These are phyloP conservation scores for Protosalanx chinensis DNA, from an alignment of 2,797 vertebrate species.

Conservation along the genomic window DNA sequence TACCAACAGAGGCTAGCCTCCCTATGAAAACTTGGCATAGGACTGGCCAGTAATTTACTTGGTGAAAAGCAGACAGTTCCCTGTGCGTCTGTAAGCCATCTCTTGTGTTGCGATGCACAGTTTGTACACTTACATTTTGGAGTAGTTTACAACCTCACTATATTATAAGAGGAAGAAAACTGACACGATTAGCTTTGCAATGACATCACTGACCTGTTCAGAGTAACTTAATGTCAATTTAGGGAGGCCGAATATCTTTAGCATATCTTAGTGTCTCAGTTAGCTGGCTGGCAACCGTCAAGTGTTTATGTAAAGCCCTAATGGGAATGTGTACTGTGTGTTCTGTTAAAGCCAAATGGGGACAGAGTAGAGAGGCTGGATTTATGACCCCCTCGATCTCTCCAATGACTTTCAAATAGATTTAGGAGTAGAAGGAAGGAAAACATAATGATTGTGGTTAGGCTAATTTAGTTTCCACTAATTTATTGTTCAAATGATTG, in stretches of 20 bases:
- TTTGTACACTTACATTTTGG: slow-evolving; percentile 47
- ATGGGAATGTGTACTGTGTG: slow-evolving; percentile 2
- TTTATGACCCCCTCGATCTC: slow-evolving; percentile 14
- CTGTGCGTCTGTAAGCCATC: slow-evolving; percentile 49
- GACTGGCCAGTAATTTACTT: slow-evolving; percentile 36
- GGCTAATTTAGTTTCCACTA: slow-evolving; percentile 13
- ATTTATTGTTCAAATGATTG: slow-evolving; percentile 24
- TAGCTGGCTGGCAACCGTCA: background rate
- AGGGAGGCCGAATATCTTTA: slow-evolving; percentile 32
- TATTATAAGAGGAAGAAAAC: slow-evolving; percentile 43
- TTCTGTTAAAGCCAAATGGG: background rate
- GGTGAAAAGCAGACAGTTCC: slow-evolving; percentile 56
- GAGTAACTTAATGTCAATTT: slow-evolving; percentile 25
- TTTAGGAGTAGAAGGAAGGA: slow-evolving; percentile 6
- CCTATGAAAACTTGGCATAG: slow-evolving; percentile 52
- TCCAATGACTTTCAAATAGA: slow-evolving; percentile 19
- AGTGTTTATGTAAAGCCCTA: background rate
- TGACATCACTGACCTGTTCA: slow-evolving; percentile 53
- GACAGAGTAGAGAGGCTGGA: slow-evolving; percentile 7
- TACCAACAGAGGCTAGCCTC: slow-evolving; percentile 53
- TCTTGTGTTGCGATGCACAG: slow-evolving; percentile 39
- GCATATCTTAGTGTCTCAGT: slow-evolving; percentile 18
- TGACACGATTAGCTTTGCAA: slow-evolving; percentile 39
- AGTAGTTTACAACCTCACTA: slow-evolving; percentile 63
- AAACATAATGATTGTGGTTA: slow-evolving; percentile 7